Conservation (phyloP, 2,797 vertebrate genomes). For the Perodicticus potto region DNA sequence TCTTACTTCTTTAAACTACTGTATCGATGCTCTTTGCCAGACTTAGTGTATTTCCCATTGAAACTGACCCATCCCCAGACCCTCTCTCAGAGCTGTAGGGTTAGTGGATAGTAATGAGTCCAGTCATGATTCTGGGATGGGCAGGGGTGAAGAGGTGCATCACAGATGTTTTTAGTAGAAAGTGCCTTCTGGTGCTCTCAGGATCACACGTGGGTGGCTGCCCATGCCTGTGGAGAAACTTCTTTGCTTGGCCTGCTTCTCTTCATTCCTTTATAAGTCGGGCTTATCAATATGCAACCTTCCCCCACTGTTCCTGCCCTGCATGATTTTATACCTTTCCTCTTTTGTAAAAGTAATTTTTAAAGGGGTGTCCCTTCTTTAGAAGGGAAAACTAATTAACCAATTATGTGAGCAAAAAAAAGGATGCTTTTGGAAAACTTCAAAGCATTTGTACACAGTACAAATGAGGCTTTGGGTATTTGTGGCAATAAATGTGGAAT, state of each 20-base stretch:
- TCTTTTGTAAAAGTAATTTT: slow-evolving; percentile 12
- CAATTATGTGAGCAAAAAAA: background rate
- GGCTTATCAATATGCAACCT: background rate
- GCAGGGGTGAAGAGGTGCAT: background rate
- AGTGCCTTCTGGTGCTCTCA: background rate
- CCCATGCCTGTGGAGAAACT: background rate
- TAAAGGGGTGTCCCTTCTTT: background rate
- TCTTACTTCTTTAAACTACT: background rate
- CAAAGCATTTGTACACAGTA: slow-evolving; percentile 9
- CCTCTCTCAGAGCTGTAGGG: background rate
- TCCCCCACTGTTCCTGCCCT: too few relatives aligned
- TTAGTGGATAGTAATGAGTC: background rate
- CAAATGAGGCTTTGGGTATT: background rate
- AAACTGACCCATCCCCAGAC: too few relatives aligned
- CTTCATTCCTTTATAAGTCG: background rate
- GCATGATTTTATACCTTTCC: background rate
- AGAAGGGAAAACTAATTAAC: background rate
- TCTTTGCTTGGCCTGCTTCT: background rate
- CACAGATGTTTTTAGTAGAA: background rate
- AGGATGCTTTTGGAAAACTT: background rate
- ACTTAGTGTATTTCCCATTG: background rate
- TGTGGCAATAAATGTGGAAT: background rate
- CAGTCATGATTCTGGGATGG: background rate
- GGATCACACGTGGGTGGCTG: background rate
- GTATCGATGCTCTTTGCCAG: too few relatives aligned